These are phyloP conservation scores for Netta rufina DNA, from an alignment of 2,797 vertebrate species.

Conservation along the genomic window DNA sequence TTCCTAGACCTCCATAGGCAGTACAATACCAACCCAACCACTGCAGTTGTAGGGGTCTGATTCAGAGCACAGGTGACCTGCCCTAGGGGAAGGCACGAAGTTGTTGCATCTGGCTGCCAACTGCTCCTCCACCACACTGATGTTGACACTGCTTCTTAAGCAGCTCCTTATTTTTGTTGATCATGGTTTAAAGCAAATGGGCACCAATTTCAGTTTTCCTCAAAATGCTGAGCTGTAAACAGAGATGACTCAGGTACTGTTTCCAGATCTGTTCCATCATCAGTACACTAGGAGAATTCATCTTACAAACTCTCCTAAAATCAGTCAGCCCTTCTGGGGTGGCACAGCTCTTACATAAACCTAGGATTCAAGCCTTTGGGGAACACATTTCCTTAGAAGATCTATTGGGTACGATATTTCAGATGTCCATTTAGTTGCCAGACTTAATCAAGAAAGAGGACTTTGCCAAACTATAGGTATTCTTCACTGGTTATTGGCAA, in stretches of 20 bases:
- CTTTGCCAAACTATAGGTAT: neutral
- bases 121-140: neutral
- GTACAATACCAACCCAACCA: neutral
- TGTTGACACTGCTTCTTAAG: neutral
- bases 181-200: neutral
- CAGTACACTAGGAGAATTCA: neutral
- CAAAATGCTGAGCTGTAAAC: neutral
- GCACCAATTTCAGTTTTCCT: neutral
- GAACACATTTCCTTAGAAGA: neutral
- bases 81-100: neutral
- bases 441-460: constrained; percentile 26
- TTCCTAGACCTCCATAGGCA: neutral
- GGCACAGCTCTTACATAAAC: neutral
- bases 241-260: neutral
- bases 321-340: neutral
- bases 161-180: neutral
- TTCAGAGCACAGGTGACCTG: neutral
- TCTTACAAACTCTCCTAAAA: neutral
- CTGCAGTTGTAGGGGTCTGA: neutral
- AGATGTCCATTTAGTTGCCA: neutral
- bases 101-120: neutral
- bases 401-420: neutral
- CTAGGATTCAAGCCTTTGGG: neutral
- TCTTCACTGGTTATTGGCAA: constrained; percentile 5
- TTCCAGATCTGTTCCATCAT: neutral